Conservation (phyloP, 2,113 vertebrate genomes). For the Vireo altiloquus region DNA sequence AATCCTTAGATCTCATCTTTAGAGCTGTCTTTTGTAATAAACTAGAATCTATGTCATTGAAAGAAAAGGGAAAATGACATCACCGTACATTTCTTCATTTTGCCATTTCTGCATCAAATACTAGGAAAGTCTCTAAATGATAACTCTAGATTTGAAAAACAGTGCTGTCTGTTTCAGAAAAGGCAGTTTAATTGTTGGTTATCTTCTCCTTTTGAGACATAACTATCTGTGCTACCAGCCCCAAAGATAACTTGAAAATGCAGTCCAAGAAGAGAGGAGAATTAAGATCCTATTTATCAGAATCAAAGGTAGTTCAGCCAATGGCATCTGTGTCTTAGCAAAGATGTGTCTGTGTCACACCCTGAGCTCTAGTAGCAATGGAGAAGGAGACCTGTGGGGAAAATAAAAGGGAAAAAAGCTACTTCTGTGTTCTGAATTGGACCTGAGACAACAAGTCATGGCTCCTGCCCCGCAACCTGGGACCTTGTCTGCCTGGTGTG, state of each 20-base stretch:
- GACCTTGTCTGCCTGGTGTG: accelerated
- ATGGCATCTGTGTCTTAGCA: background rate
- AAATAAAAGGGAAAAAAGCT: background rate
- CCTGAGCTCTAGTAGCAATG: background rate
- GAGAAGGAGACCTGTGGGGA: background rate
- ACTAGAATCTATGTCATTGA: background rate
- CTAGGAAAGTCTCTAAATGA: background rate
- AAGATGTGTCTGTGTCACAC: no score
- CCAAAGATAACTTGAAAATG: background rate
- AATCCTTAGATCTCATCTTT: background rate
- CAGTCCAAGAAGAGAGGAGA: background rate
- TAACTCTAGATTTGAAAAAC: background rate
- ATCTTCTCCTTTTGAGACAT: background rate
- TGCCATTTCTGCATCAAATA: background rate
- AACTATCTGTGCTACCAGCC: background rate
- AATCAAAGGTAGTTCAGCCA: background rate
- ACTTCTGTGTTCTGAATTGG: background rate
- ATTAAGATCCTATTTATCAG: background rate
- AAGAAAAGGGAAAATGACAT: background rate
- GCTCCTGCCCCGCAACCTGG: background rate
- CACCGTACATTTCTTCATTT: background rate
- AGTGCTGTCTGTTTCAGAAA: background rate
- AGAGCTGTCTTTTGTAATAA: background rate
- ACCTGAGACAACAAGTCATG: background rate
- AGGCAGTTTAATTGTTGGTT: background rate